These are phyloP conservation scores for Panorpa germanica DNA, from an alignment of 2,888 invertebrate genomes.

Conservation along the genomic window DNA sequence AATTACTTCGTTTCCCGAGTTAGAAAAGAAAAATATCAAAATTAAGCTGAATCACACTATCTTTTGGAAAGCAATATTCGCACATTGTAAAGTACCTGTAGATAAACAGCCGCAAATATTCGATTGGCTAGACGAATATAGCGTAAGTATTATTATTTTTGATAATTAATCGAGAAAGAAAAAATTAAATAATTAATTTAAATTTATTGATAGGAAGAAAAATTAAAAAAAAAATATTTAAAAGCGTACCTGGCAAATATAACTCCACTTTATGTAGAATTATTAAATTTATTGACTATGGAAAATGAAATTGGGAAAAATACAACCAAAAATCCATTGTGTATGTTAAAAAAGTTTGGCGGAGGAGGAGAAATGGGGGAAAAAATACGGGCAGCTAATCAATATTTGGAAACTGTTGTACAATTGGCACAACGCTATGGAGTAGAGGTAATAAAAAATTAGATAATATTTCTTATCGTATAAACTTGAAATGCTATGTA, in stretches of 20 bases:
- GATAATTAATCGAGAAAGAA: too few species aligned
- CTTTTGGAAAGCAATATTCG: slow-evolving; percentile 52
- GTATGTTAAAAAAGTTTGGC: slow-evolving; percentile 44
- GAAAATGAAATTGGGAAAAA: slow-evolving; percentile 43
- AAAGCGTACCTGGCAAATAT: too few species aligned
- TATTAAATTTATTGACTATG: slow-evolving; percentile 20
- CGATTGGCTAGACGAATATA: too few species aligned
- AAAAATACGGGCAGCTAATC: slow-evolving; percentile 47
- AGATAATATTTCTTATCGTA: too few species aligned
- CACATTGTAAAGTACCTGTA: slow-evolving; percentile 61
- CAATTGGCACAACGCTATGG: slow-evolving; percentile 53
- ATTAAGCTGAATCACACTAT: slow-evolving; percentile 66
- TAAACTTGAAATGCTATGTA: too few species aligned
- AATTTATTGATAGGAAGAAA: too few species aligned
- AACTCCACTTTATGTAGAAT: too few species aligned
- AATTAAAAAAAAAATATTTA: too few species aligned
- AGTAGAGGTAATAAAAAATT: slow-evolving; percentile 36
- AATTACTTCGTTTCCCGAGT: slow-evolving; percentile 41
- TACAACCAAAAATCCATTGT: slow-evolving; percentile 42
- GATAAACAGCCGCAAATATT: too few species aligned
- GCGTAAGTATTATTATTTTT: too few species aligned
- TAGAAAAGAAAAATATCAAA: slow-evolving; percentile 42
- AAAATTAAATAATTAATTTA: too few species aligned
- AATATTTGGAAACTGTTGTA: slow-evolving; percentile 56
- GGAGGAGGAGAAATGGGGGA: slow-evolving; percentile 46